phyloP scores from a whole-genome alignment of 2,888 invertebrate species.

The Cybosia mesomella region DNA sequence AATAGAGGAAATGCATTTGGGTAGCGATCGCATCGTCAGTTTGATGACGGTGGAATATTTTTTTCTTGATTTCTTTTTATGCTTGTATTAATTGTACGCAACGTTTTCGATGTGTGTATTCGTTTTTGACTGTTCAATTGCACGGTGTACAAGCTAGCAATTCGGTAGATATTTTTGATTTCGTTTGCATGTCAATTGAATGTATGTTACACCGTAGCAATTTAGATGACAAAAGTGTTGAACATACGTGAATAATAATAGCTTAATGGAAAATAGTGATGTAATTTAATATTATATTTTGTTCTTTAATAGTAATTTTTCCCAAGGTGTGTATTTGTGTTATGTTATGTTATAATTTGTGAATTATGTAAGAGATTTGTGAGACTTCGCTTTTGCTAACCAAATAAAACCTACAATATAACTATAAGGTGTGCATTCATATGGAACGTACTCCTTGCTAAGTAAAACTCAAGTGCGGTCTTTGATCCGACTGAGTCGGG shows the following conservation, averaged over 20 bases:
- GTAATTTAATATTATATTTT: neutral
- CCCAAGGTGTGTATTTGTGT: too few relatives aligned
- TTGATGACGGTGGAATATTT: conserved; percentile 23
- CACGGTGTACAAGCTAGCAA: neutral
- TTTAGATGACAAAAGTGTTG: too few relatives aligned
- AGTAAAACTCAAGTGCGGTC: conserved; percentile 1
- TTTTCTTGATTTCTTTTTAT: conserved; percentile 12
- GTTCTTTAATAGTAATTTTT: neutral
- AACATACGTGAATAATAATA: too few relatives aligned
- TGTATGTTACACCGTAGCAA: neutral
- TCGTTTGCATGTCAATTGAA: neutral
- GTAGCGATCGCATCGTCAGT: conserved; percentile 40
- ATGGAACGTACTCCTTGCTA: neutral
- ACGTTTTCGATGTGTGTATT: conserved; percentile 21
- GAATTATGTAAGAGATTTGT: too few relatives aligned
- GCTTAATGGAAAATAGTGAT: too few relatives aligned
- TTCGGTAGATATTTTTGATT: neutral
- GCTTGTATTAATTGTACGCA: conserved; percentile 14
- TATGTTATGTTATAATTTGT: too few relatives aligned
- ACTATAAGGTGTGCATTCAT: neutral
- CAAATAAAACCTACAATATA: neutral
- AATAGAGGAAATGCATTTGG: conserved; percentile 60
- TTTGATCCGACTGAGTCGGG: neutral
- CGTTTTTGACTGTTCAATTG: conserved; percentile 10
- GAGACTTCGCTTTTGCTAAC: neutral